Evolutionary conservation across 2,888 invertebrate genomes (phyloP).

Genomic region (Chrysolina oricalcia): DNA sequence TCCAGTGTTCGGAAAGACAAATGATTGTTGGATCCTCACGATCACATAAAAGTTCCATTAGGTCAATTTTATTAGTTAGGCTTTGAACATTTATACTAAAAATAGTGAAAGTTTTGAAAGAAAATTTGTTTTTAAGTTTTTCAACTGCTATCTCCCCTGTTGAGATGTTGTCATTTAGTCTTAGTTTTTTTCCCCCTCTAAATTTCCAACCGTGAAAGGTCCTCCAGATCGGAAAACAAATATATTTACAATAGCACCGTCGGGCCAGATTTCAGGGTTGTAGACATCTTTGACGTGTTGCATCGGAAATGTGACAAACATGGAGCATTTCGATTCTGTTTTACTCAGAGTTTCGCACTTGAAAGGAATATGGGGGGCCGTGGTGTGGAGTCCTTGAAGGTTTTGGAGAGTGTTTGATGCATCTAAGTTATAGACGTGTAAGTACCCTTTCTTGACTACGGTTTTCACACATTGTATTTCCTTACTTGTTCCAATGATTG

Average conservation of each 20-base stretch:
- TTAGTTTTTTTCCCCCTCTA: not conserved
- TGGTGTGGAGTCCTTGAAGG: slow-evolving; percentile 12
- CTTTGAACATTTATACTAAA: too few species aligned
- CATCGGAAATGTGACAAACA: slow-evolving; percentile 31
- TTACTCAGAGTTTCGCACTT: slow-evolving; percentile 26
- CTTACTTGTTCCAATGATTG: slow-evolving; percentile 25
- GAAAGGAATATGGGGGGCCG: slow-evolving; percentile 32
- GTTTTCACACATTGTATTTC: slow-evolving; percentile 6
- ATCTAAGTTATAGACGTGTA: slow-evolving; percentile 20
- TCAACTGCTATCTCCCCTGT: not conserved
- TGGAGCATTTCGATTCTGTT: slow-evolving; percentile 16
- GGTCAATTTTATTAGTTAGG: too few species aligned
- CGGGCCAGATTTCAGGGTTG: slow-evolving; percentile 31
- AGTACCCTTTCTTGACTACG: slow-evolving; percentile 10
- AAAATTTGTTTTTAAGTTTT: not conserved
- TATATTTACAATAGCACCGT: slow-evolving; percentile 27
- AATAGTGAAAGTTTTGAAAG: not conserved
- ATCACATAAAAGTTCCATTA: slow-evolving; percentile 10
- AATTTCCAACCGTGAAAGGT: not conserved
- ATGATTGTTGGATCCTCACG: slow-evolving; percentile 1
- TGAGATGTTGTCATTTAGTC: slow-evolving; percentile 22
- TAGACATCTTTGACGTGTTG: slow-evolving; percentile 28
- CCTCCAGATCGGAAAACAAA: slow-evolving; percentile 13
- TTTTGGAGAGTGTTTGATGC: slow-evolving; percentile 14
- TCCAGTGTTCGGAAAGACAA: not conserved